Evolutionary conservation across 2,888 invertebrate species (phyloP).

Genomic region (Agrochola litura): DNA sequence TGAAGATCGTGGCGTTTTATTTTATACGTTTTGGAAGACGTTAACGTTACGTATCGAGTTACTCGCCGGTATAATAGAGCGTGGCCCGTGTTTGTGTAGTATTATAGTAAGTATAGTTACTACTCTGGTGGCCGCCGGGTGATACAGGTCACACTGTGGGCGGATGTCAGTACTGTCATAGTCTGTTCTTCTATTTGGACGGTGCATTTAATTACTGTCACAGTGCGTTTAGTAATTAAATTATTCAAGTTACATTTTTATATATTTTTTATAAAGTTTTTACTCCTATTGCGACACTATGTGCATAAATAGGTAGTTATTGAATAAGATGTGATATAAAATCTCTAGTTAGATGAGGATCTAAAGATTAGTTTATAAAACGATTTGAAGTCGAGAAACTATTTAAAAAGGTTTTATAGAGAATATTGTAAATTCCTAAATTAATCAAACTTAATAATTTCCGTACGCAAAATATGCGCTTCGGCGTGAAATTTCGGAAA

Average conservation of each 20-base stretch:
- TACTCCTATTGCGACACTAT: neutral
- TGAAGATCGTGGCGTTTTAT: constrained; percentile 52
- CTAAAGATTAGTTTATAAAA: neutral
- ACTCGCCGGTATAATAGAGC: constrained; percentile 63
- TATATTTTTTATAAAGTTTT: neutral
- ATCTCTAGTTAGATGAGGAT: neutral
- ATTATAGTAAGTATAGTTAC: constrained; percentile 40
- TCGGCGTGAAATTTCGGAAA: too few relatives aligned
- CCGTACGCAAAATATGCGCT: too few relatives aligned
- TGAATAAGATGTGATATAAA: neutral
- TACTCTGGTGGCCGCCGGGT: constrained; percentile 62
- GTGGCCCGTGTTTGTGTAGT: constrained; percentile 49
- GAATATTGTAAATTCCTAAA: neutral
- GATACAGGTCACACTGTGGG: constrained; percentile 49
- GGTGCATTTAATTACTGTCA: constrained; percentile 9
- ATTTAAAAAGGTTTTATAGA: neutral
- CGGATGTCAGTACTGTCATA: constrained; percentile 24
- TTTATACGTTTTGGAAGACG: constrained; percentile 63
- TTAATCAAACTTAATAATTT: neutral
- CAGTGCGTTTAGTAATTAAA: constrained; percentile 15
- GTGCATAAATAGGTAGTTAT: neutral
- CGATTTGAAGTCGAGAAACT: neutral
- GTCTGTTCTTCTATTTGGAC: neutral
- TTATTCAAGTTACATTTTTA: constrained; percentile 15
- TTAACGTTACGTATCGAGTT: constrained; percentile 66